Conservation (phyloP, 2,797 vertebrate species). For the Momotus momota region DNA sequence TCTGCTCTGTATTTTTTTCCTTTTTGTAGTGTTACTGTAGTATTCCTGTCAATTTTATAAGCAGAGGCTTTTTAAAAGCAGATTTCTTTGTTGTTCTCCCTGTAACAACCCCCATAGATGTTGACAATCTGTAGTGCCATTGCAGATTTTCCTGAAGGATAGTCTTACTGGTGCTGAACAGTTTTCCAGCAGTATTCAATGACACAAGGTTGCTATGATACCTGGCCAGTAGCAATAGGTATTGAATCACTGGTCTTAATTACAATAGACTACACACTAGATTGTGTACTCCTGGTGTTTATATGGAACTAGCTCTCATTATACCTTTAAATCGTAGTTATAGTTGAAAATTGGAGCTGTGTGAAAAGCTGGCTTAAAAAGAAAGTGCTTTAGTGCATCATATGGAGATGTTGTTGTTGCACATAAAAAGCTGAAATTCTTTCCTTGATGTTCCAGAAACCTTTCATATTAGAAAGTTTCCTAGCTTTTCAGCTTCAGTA, state of each 20-base stretch:
- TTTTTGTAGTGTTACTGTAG: neutral
- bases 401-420: neutral
- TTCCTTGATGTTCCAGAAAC: neutral
- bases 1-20: neutral
- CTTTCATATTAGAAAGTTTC: neutral
- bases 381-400: neutral
- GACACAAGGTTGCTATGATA: conserved; percentile 75
- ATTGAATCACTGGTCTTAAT: conserved; percentile 71
- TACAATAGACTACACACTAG: conserved; percentile 18
- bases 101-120: conserved; percentile 68
- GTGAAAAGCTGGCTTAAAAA: neutral
- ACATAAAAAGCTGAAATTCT: neutral
- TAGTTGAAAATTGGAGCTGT: conserved; percentile 17
- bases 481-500: neutral
- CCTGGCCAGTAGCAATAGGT: conserved; percentile 64
- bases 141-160: conserved; percentile 62
- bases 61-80: neutral
- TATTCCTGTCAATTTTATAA: neutral
- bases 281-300: conserved; percentile 8
- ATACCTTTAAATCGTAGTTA: conserved; percentile 11
- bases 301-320: conserved; percentile 2
- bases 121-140: conserved; percentile 60
- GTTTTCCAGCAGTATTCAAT: conserved; percentile 61
- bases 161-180: conserved; percentile 62
- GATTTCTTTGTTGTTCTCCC: conserved; percentile 66